Evolutionary conservation across 2,113 vertebrate genomes (phyloP).

Genomic region (Leptobrachium leishanense): DNA sequence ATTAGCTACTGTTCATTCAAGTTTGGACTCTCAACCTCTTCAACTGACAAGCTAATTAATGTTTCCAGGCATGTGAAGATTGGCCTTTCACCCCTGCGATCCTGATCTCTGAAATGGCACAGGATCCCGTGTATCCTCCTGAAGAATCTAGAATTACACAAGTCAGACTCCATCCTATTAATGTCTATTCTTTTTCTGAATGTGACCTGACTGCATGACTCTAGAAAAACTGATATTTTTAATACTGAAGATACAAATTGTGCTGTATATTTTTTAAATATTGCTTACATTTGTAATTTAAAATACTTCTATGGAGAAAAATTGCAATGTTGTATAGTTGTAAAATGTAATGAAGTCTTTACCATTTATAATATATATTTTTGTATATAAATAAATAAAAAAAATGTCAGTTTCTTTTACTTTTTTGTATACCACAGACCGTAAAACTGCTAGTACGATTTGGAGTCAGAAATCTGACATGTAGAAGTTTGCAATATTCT

Average conservation of each 20-base stretch:
- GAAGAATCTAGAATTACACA: slow-evolving; percentile 21
- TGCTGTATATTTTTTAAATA: slow-evolving; percentile 66
- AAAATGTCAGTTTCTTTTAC: slow-evolving; percentile 52
- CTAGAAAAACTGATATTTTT: slow-evolving; percentile 28
- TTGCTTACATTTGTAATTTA: slow-evolving; percentile 80
- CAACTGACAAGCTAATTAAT: background rate
- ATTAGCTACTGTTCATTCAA: background rate
- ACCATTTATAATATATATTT: slow-evolving; percentile 85
- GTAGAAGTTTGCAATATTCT: too few relatives aligned
- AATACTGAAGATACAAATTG: slow-evolving; percentile 39
- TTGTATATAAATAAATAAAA: slow-evolving; percentile 83
- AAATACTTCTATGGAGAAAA: slow-evolving; percentile 79
- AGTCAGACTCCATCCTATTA: slow-evolving; percentile 13
- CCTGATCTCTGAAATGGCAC: background rate
- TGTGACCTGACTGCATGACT: slow-evolving; percentile 23
- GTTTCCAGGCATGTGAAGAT: slow-evolving; percentile 33
- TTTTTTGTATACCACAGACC: background rate
- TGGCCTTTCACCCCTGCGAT: background rate
- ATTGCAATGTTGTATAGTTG: slow-evolving; percentile 90
- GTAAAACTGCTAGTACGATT: too few relatives aligned
- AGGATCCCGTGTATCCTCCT: slow-evolving; percentile 4
- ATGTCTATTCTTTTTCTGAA: background rate
- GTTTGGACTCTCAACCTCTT: background rate
- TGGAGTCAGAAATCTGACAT: too few relatives aligned
- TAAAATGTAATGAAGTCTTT: slow-evolving; percentile 73